Percentiles rank a stretch among this genome's conserved stretches.
phyloP scores from a whole-genome alignment of 2,113 vertebrate species.

The Maccullochella peelii region DNA sequence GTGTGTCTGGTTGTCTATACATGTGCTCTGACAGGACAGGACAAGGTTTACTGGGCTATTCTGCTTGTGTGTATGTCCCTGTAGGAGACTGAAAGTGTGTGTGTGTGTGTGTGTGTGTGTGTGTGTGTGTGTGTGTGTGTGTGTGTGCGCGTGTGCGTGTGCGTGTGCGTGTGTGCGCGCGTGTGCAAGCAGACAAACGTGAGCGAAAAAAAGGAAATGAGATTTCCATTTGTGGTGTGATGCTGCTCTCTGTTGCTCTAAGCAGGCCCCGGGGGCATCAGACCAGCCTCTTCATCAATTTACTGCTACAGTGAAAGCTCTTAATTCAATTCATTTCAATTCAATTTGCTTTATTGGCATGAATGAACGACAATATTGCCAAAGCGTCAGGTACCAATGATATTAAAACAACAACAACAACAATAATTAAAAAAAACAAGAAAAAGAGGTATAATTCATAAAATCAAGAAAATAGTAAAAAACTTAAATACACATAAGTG shows the following conservation, averaged over 20 bases:
- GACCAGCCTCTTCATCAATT: slow-evolving; percentile 76
- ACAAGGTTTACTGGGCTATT: not conserved
- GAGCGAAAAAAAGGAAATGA: slow-evolving; percentile 20
- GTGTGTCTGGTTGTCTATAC: slow-evolving; percentile 16
- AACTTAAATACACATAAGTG: too few relatives aligned
- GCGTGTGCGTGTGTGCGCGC: too few relatives aligned
- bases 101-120: slow-evolving; percentile 7
- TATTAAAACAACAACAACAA: too few relatives aligned
- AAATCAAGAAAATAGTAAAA: too few relatives aligned
- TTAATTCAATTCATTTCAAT: too few relatives aligned
- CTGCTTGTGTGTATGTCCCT: slow-evolving; percentile 2
- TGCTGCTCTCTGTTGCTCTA: slow-evolving; percentile 51
- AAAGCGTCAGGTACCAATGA: too few relatives aligned
- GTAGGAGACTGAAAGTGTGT: not conserved
- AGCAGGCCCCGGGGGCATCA: slow-evolving; percentile 64
- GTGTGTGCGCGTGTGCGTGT: too few relatives aligned
- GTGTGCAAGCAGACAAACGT: slow-evolving; percentile 11
- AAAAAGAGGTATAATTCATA: too few relatives aligned
- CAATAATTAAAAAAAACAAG: too few relatives aligned
- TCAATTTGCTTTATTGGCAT: too few relatives aligned
- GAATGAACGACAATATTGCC: too few relatives aligned
- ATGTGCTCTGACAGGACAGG: slow-evolving; percentile 10
- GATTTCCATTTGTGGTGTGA: slow-evolving; percentile 61
- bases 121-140: slow-evolving; percentile 20
- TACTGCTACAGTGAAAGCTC: slow-evolving; percentile 48